A percentile compares a stretch with the other conserved stretches of the same genome.
These are phyloP conservation scores for Sebastes alutus DNA, from an alignment of 2,797 vertebrate genomes.

Conservation along the genomic window DNA sequence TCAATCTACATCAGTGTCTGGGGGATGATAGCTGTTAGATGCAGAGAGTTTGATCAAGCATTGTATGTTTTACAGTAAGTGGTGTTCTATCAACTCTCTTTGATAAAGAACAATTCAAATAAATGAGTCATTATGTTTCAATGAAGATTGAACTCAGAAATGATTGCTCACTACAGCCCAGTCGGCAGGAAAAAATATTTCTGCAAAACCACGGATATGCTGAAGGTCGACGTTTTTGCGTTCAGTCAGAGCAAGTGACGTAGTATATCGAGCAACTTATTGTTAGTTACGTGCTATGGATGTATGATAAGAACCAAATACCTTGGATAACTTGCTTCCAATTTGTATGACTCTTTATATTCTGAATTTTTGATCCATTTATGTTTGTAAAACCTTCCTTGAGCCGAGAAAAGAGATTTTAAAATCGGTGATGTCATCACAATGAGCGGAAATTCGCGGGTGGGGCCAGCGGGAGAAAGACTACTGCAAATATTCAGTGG, in stretches of 20 bases:
- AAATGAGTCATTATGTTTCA: background rate
- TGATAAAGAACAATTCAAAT: background rate
- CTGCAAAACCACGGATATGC: background rate
- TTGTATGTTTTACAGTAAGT: background rate
- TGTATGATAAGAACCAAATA: too few species aligned
- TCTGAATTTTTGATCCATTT: too few species aligned
- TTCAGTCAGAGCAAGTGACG: background rate
- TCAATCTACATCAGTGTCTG: conserved; percentile 2
- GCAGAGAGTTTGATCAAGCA: conserved; percentile 3
- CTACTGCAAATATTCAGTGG: too few species aligned
- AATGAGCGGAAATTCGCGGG: too few species aligned
- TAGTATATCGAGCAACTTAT: too few species aligned
- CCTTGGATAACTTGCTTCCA: too few species aligned
- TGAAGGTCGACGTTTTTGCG: background rate
- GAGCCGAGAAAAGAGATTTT: too few species aligned
- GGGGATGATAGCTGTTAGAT: background rate
- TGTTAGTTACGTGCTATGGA: too few species aligned
- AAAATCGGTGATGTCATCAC: too few species aligned
- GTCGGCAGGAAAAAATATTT: background rate
- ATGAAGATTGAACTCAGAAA: background rate
- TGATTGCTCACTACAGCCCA: background rate
- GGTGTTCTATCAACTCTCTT: background rate
- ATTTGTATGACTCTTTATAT: too few species aligned
- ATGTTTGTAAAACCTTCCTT: too few species aligned
- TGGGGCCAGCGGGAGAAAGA: too few species aligned